Evolutionary conservation across 2,113 vertebrate genomes (phyloP), one percentile per base, ranked within the genome.

Genomic region (Paralichthys olivaceus): DNA sequence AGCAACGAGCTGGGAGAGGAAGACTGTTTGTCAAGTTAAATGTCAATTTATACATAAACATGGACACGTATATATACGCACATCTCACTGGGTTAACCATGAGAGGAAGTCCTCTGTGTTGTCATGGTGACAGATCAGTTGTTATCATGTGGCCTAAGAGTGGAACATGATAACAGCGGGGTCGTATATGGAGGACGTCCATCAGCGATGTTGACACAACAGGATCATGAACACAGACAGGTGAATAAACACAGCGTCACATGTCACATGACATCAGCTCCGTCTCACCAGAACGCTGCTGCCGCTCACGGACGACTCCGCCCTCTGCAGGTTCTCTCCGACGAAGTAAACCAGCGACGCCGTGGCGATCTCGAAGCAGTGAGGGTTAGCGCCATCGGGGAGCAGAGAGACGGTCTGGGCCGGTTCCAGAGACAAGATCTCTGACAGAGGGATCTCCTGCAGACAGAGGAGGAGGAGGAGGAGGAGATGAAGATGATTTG

Each of bases 401-500:
- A 97, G 93, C 67, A 95, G 90, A 61, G 92, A 93, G 34, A 96
- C 93, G 55, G 89, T 93, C 92, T 96, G 96, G 78, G 96, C 96
- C n/a, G 96, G 94, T 67, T 98, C 97, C 93, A 99, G 89, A 49
- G 95, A 96, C 71, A 99, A 91, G 87, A 99, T 95, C 93, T 99
- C 98, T 28, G 97, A 99, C 84, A 99, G 90, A 26, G 97, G 97
- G 78, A 99, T 98, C 93, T 99, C 98, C 98, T 99, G 90, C 58
- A 79, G 32, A 34, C 15, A 47, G 20, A 23, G 25, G 15, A 34
- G 12, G 28, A 15, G 12, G 20, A n/a, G 29, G 60, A 37, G 29
- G 25, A 58, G 49, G 49, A 53, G 45, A 34, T 34, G 15, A 49
- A 19, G 45, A 19, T 34, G 32, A 34, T 32, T 7, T 32, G 7